Base-by-base conservation (phyloP, 2,113 vertebrate species). In the Hippolais icterina region DNA sequence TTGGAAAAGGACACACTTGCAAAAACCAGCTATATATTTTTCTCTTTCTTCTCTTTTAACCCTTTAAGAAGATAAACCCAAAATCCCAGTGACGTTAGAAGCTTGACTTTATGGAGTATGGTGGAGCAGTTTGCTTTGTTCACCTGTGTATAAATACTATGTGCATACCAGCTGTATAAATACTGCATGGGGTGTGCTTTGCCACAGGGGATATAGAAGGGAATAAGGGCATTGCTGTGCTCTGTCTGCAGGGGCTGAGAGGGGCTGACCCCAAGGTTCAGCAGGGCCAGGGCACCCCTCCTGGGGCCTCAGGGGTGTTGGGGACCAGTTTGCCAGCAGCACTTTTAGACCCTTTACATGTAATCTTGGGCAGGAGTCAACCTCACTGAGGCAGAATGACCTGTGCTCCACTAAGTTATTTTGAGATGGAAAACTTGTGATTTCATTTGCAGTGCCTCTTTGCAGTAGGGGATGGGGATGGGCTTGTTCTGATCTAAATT, bases 91-190 rank as follows among this genome's bases (percentile, higher is more conserved):
- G 66, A 44, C 1, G 3, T 64, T 69, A 56, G 76, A 72, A 68
- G 56, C 20, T 44, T 46, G 49, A 64, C 54, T 80, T 76, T 2
- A 19, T 9, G 28, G 21, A 35, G 59, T 56, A 68, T 8, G n/a
- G 14, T 22, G 27, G 29, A 50, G 33, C 24, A 69, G 33, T 35
- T 76, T 66, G 53, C 76, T 86, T 95, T 94, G 59, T 83, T 91
- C 90, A 33, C 54, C 37, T 69, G 29, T 76, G 16, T 52, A n/a
- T 33, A 83, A 85, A 53, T 16, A 18, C 37, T 15, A 4, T 22
- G 49, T 76, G 39, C 52, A 14, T 74, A 47, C 5, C 70, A 95
- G 42, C 86, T 95, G 60, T 65, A 82, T 47, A 92, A 96, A 90
- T 37, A 88, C 24, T 33, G 52, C 0, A 0, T 54, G 47, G 25